Conservation (phyloP, 2,888 invertebrate species). For the Agrotis clavis region DNA sequence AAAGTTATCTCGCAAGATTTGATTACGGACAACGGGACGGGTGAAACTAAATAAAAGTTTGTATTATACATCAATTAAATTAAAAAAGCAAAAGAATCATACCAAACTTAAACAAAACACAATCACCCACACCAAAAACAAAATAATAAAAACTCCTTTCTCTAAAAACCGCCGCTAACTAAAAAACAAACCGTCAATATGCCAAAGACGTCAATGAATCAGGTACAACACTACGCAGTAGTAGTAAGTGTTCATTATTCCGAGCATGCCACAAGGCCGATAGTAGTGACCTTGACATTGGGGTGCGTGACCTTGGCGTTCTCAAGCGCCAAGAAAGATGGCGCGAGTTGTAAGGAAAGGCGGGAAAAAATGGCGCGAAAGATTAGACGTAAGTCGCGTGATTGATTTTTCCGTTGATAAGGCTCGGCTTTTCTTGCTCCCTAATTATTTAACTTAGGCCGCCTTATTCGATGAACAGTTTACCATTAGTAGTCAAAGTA, state of each 20-base stretch:
- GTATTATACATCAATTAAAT: background rate
- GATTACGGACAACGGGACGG: too few relatives aligned
- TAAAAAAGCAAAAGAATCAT: background rate
- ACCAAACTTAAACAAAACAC: background rate
- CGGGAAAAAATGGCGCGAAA: constrained; percentile 25
- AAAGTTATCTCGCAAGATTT: too few relatives aligned
- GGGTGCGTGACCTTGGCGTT: constrained; percentile 55
- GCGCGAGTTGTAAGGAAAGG: constrained; percentile 25
- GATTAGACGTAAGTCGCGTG: background rate
- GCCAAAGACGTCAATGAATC: constrained; percentile 49
- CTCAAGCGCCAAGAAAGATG: constrained; percentile 32
- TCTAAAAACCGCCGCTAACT: constrained; percentile 28
- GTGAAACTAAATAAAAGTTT: too few relatives aligned
- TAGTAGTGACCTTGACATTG: constrained; percentile 69
- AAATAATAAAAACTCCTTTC: constrained; percentile 16
- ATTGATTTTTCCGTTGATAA: background rate
- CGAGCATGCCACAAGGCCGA: constrained; percentile 62
- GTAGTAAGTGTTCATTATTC: constrained; percentile 63
- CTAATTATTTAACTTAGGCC: background rate
- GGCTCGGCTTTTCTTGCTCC: background rate
- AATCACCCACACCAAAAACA: background rate
- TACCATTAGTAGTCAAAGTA: too few relatives aligned
- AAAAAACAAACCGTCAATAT: constrained; percentile 22
- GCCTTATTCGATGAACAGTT: too few relatives aligned
- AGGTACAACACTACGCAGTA: constrained; percentile 36